phyloP scores from a whole-genome alignment of 2,888 invertebrate genomes.

The Escarpia spicata region DNA sequence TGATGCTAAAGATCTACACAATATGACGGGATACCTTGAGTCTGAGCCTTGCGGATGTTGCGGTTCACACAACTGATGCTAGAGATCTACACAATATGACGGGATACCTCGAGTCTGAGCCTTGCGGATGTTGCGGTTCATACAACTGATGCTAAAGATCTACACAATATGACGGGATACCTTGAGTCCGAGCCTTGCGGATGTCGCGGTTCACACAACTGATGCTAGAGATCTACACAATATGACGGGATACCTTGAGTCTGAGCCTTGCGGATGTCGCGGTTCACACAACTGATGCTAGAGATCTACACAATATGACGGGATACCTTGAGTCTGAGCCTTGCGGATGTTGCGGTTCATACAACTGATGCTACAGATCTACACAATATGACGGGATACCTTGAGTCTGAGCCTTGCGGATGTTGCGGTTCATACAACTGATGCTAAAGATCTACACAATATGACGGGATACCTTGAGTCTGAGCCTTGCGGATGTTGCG shows the following conservation, averaged over 20 bases:
- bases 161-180: background rate
- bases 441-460: too few relatives aligned
- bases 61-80: slow-evolving; percentile 66
- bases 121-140: slow-evolving; percentile 72
- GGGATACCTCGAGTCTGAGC: slow-evolving; percentile 32
- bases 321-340: slow-evolving; percentile 32
- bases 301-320: background rate
- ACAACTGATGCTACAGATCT: too few relatives aligned
- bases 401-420: slow-evolving; percentile 53
- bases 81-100: too few relatives aligned
- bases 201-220: slow-evolving; percentile 72
- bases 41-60: slow-evolving; percentile 67
- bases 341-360: slow-evolving; percentile 72
- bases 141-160: too few relatives aligned
- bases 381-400: background rate
- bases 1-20: too few relatives aligned
- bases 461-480: slow-evolving; percentile 26
- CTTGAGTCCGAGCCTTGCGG: slow-evolving; percentile 32
- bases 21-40: slow-evolving; percentile 24
- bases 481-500: slow-evolving; percentile 70
- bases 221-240: too few relatives aligned
- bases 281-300: slow-evolving; percentile 62
- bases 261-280: slow-evolving; percentile 69
- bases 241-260: slow-evolving; percentile 25
- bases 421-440: slow-evolving; percentile 71